phyloP scores from a whole-genome alignment of 1,140 invertebrate species.

The Apis cerana region DNA sequence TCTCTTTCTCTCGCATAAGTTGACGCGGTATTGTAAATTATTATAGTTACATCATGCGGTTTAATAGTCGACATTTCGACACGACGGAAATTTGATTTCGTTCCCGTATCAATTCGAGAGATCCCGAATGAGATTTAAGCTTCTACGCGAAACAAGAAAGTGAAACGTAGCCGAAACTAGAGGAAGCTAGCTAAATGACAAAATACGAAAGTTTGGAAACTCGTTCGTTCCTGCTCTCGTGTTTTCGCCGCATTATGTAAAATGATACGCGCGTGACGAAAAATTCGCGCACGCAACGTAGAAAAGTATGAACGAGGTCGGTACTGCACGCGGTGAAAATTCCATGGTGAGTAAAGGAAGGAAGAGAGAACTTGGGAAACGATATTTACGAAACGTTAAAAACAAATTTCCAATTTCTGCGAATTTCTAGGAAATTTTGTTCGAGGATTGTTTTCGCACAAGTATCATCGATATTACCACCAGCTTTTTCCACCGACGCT shows the following conservation, averaged over 20 bases:
- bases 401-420: background rate
- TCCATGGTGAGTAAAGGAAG: background rate
- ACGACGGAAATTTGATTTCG: background rate
- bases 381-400: background rate
- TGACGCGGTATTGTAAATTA: too few relatives aligned
- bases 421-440: background rate
- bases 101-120: background rate
- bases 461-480: too few relatives aligned
- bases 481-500: too few relatives aligned
- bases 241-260: background rate
- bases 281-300: background rate
- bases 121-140: background rate
- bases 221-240: background rate
- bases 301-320: background rate
- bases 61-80: background rate
- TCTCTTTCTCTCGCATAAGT: too few relatives aligned
- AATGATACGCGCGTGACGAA: background rate
- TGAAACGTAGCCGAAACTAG: background rate
- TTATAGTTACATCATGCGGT: too few relatives aligned
- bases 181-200: too few relatives aligned
- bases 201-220: constrained; percentile 5
- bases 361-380: background rate
- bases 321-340: background rate
- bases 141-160: background rate
- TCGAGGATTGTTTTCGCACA: background rate